phyloP scores from a whole-genome alignment of 2,888 invertebrate species.

The Oscheius sp. region DNA sequence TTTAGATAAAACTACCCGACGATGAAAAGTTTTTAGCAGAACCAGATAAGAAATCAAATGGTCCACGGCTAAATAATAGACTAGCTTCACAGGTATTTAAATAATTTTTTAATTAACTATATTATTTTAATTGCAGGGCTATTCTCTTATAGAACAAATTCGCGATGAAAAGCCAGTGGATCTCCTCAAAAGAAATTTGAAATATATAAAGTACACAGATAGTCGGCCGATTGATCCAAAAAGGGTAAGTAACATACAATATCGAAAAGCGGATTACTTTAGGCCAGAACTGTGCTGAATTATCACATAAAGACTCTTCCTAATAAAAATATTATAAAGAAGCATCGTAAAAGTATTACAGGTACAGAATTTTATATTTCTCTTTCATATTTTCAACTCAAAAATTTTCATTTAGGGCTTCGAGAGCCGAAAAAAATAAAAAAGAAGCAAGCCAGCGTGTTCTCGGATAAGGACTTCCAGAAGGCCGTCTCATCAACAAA shows the following conservation, averaged over 20 bases:
- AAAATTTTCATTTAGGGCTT: not conserved
- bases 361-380: slow-evolving; percentile 2
- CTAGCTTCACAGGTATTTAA: not conserved
- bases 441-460: slow-evolving; percentile 6
- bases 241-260: not conserved
- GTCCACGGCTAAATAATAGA: not conserved
- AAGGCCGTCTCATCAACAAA: not conserved
- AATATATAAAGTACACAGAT: slow-evolving; percentile 23
- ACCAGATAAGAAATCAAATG: not conserved
- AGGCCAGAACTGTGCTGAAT: slow-evolving; percentile 1
- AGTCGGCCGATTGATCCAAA: slow-evolving; percentile 2
- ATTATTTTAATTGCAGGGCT: slow-evolving; percentile 4
- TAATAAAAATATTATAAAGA: not conserved
- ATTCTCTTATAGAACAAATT: slow-evolving; percentile 18
- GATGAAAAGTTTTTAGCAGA: not conserved
- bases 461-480: slow-evolving; percentile 8
- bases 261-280: not conserved
- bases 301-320: slow-evolving; percentile 5
- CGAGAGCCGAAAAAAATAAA: slow-evolving; percentile 21
- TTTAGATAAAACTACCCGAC: no score
- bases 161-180: slow-evolving; percentile 16
- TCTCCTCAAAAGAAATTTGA: slow-evolving; percentile 15
- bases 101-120: no score
- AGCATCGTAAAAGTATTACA: slow-evolving; percentile 3
- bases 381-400: not conserved